Percentiles rank a stretch among this genome's conserved stretches.
Conservation (phyloP, 1,140 invertebrate genomes). For the Aleiodes sp. region DNA sequence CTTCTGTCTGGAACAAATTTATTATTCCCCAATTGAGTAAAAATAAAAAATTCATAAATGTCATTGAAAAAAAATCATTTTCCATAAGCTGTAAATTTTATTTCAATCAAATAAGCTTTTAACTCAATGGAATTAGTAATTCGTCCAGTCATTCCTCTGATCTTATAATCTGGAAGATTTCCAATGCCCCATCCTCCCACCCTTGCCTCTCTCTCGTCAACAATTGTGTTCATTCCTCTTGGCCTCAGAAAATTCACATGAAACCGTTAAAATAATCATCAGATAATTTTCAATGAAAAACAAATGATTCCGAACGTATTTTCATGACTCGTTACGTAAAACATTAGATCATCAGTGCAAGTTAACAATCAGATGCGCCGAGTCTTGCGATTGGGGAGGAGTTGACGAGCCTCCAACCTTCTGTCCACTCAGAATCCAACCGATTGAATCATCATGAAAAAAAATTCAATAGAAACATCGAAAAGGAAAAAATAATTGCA, state of each 20-base stretch:
- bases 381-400: neutral
- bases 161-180: neutral
- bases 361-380: neutral
- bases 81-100: too few relatives aligned
- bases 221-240: too few relatives aligned
- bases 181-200: neutral
- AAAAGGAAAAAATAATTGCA: too few relatives aligned
- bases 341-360: constrained; percentile 1
- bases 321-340: constrained; percentile 5
- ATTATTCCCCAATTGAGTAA: constrained; percentile 2
- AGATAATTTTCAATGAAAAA: neutral
- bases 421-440: neutral
- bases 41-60: too few relatives aligned
- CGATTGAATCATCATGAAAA: neutral
- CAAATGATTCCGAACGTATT: neutral
- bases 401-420: constrained; percentile 19
- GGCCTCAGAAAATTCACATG: neutral
- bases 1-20: constrained; percentile 85
- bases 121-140: neutral
- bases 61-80: too few relatives aligned
- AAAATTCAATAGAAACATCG: too few relatives aligned
- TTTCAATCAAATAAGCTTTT: too few relatives aligned
- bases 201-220: too few relatives aligned
- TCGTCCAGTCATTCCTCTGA: neutral
- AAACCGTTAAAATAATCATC: neutral